These are phyloP conservation scores for Chaetoderma sp. DNA, from an alignment of 2,888 invertebrate species.

Conservation along the genomic window DNA sequence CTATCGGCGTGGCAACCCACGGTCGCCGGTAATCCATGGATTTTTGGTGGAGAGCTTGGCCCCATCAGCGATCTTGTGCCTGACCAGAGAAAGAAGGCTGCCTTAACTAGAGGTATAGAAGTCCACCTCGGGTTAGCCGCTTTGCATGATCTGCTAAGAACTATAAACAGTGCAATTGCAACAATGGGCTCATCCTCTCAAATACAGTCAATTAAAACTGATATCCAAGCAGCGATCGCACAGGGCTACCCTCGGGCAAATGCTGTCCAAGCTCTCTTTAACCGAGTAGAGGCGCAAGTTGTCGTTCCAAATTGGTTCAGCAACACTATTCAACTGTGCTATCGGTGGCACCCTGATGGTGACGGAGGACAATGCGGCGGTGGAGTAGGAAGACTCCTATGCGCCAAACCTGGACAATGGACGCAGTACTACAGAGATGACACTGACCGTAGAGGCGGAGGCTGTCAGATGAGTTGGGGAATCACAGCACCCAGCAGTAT, in stretches of 20 bases:
- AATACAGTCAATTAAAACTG: too few relatives aligned
- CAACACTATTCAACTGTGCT: constrained; percentile 27
- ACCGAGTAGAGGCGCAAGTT: constrained; percentile 14
- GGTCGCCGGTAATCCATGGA: constrained; percentile 30
- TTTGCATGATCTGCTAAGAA: too few relatives aligned
- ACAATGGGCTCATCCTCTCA: too few relatives aligned
- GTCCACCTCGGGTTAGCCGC: constrained; percentile 19
- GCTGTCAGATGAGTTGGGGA: constrained; percentile 31
- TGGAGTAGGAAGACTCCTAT: constrained; percentile 26
- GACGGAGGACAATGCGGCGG: too few relatives aligned
- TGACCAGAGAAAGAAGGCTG: constrained; percentile 19
- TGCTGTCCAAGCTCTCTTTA: constrained; percentile 12
- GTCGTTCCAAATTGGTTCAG: constrained; percentile 28
- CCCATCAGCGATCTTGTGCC: constrained; percentile 27
- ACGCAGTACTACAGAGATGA: constrained; percentile 30
- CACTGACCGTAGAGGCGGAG: constrained; percentile 26
- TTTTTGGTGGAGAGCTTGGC: constrained; percentile 25
- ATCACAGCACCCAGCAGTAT: neutral
- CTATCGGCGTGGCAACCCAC: constrained; percentile 25
- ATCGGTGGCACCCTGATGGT: too few relatives aligned
- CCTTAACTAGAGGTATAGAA: constrained; percentile 23
- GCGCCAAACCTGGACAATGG: constrained; percentile 19
- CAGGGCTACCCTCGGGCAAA: neutral
- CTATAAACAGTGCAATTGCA: too few relatives aligned
- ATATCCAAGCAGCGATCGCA: neutral